A percentile compares a stretch with the other conserved stretches of the same genome.
Conservation (phyloP, 2,797 vertebrate genomes). For the Pachyuromys duprasi region DNA sequence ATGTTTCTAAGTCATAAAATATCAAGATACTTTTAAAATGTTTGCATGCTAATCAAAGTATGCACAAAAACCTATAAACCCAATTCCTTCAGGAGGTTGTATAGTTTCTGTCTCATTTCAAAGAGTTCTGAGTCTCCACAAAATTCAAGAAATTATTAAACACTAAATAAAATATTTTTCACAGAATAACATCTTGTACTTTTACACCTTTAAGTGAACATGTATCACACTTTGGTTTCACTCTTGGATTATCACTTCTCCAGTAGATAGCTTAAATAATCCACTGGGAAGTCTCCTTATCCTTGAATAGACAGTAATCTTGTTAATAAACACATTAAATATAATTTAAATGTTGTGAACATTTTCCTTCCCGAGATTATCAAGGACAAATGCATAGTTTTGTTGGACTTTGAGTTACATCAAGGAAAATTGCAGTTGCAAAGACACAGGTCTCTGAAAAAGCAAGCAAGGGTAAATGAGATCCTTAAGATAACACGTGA, state of each 20-base stretch:
- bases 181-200: not conserved
- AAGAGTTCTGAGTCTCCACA: not conserved
- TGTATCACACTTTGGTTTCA: not conserved
- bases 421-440: not conserved
- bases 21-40: not conserved
- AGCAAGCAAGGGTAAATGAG: not conserved
- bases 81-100: not conserved
- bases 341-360: not conserved
- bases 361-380: not conserved
- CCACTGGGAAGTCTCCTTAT: not conserved
- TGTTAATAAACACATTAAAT: not conserved
- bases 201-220: not conserved
- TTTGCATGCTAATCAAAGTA: not conserved
- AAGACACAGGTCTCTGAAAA: not conserved
- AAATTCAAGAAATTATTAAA: not conserved
- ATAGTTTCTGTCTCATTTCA: not conserved
- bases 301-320: not conserved
- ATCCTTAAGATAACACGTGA: not conserved
- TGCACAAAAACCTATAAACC: not conserved
- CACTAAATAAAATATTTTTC: constrained; percentile 1
- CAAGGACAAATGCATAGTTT: not conserved
- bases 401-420: not conserved
- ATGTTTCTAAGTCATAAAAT: constrained; percentile 3
- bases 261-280: not conserved
- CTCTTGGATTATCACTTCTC: not conserved